phyloP scores from a whole-genome alignment of 2,888 invertebrate species.

The Sinentomon sp. region DNA sequence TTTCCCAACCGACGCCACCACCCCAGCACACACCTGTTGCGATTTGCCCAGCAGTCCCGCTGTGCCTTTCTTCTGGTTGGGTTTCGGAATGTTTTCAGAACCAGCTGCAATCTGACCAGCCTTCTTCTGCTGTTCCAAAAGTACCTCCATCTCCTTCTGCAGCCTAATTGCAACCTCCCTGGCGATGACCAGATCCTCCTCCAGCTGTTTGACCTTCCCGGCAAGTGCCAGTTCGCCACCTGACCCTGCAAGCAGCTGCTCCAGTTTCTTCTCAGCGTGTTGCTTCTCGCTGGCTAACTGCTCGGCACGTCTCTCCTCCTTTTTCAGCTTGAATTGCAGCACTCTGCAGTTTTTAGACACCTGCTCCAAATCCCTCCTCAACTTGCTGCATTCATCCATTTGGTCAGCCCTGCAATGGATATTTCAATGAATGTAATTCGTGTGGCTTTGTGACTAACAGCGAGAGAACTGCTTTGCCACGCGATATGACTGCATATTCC shows the following conservation, averaged over 20 bases:
- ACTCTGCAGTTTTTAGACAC: constrained; percentile 94
- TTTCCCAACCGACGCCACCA: too few species aligned
- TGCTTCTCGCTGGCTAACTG: constrained; percentile 69
- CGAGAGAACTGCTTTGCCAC: too few species aligned
- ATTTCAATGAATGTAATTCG: too few species aligned
- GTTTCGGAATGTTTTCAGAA: background rate
- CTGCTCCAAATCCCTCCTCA: constrained; percentile 84
- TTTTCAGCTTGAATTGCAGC: constrained; percentile 86
- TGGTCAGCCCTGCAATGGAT: constrained; percentile 80
- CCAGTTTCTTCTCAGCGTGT: constrained; percentile 31
- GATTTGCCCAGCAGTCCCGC: too few species aligned
- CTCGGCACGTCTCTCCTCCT: constrained; percentile 68
- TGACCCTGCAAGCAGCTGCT: constrained; percentile 20
- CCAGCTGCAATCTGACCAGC: constrained; percentile 8
- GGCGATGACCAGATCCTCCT: constrained; percentile 55
- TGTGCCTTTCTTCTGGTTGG: background rate
- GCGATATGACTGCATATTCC: too few species aligned
- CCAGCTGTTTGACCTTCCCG: constrained; percentile 45
- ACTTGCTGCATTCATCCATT: constrained; percentile 75
- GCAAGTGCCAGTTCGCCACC: constrained; percentile 29
- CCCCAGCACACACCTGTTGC: too few species aligned
- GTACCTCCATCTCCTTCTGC: constrained; percentile 39
- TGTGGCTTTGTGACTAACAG: too few species aligned
- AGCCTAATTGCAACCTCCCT: constrained; percentile 34
- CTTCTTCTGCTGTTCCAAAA: constrained; percentile 31